Percentiles rank a stretch among this genome's conserved stretches.
phyloP scores from a whole-genome alignment of 2,888 invertebrate species.

The Sycophila texana region DNA sequence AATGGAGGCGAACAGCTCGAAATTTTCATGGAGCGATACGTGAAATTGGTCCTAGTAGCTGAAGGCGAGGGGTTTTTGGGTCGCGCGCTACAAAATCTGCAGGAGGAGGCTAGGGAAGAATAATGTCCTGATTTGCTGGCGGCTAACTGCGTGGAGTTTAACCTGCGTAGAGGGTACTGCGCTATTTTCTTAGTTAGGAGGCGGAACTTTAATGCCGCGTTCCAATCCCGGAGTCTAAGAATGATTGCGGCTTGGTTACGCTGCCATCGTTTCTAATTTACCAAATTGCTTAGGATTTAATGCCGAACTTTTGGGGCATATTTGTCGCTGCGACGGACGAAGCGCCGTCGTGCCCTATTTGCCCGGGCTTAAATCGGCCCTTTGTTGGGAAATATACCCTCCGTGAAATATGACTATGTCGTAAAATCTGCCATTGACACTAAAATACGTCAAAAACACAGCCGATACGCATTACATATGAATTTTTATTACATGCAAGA shows the following conservation, averaged over 20 bases:
- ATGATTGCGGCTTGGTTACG: constrained; percentile 16
- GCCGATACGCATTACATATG: neutral
- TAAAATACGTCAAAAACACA: constrained; percentile 24
- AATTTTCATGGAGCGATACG: constrained; percentile 22
- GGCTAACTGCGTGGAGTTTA: constrained; percentile 17
- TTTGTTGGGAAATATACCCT: constrained; percentile 15
- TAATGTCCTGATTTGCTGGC: constrained; percentile 21
- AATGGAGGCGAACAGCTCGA: neutral
- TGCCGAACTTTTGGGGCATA: constrained; percentile 26
- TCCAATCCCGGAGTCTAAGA: constrained; percentile 32
- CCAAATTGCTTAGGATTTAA: constrained; percentile 17
- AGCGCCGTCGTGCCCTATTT: neutral
- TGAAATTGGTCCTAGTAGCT: constrained; percentile 19
- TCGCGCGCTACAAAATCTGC: neutral
- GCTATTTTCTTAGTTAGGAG: constrained; percentile 34
- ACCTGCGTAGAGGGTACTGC: constrained; percentile 24
- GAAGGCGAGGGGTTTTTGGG: neutral
- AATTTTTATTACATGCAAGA: constrained; percentile 20
- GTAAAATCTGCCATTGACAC: constrained; percentile 23
- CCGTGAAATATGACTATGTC: constrained; percentile 4
- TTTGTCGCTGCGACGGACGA: neutral
- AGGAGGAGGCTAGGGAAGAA: constrained; percentile 1
- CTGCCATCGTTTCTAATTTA: constrained; percentile 44
- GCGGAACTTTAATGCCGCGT: constrained; percentile 23
- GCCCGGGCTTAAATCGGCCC: constrained; percentile 12